Evolutionary conservation across 2,113 vertebrate species (phyloP).

Genomic region (Passer montanus): DNA sequence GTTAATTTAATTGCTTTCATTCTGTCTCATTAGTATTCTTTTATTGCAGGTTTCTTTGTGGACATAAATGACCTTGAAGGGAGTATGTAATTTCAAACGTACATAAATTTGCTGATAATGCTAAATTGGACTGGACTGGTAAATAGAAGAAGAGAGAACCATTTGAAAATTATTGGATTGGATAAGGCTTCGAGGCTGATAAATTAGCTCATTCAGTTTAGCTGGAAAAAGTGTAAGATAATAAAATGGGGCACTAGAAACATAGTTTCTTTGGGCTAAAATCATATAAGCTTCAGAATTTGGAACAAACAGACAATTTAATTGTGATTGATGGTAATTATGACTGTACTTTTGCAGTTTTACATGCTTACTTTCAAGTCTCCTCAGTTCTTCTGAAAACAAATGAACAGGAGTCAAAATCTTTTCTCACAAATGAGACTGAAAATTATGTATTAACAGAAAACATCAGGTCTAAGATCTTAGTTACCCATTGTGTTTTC

Average conservation of each 20-base stretch:
- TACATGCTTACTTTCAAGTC: background rate
- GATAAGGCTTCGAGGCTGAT: background rate
- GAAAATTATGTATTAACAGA: background rate
- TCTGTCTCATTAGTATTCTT: conserved; percentile 16
- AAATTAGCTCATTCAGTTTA: background rate
- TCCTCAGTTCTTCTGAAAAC: background rate
- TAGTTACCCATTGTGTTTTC: background rate
- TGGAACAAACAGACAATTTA: background rate
- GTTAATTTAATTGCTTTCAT: background rate
- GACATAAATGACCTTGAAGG: background rate
- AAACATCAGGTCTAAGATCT: background rate
- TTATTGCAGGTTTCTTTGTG: conserved; percentile 3
- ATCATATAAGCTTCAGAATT: background rate
- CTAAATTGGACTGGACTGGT: background rate
- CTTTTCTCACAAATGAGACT: background rate
- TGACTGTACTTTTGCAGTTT: background rate
- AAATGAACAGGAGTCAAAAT: background rate
- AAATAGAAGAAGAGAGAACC: background rate
- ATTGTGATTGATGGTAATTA: background rate
- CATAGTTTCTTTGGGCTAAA: background rate
- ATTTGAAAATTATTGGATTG: background rate
- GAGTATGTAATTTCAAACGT: background rate
- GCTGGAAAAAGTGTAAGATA: background rate
- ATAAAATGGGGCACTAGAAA: background rate
- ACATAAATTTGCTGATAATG: background rate